Base-by-base conservation (phyloP, 2,113 vertebrate species). In the Cettia cetti region DNA sequence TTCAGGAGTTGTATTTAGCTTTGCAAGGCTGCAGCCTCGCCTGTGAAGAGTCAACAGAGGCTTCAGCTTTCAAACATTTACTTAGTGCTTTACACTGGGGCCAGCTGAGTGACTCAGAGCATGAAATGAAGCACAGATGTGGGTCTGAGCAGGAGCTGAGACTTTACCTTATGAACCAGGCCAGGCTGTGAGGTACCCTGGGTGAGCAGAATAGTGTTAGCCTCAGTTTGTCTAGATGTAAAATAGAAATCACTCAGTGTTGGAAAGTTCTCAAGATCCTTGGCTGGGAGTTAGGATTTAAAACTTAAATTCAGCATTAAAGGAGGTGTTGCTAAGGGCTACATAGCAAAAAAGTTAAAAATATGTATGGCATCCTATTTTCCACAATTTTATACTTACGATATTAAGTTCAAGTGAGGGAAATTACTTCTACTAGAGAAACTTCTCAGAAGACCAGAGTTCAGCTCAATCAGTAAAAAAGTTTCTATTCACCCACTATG, bases 11-110 rank as follows among this genome's bases (percentile, higher is more conserved):
- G 68, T 24, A 33, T 35, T 89, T 50, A 33, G 79, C 72, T 86
- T 86, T 77, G 24, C 49, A 53, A 45, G 37, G 65, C 88, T 88
- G 61, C 28, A 71, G 92, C 93, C 71, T 80, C 20, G 3, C 93
- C 92, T 81, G 20, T 30, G 85, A 78, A 90, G 87, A 78, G 79
- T 93, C 85, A 95, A 95, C 82, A 94, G 40, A 74, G 45, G 53
- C 47, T 86, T 57, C 50, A 57, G 57, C 52, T 70, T 52, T 85
- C 85, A 93, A 94, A 95, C 93, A 83, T 91, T 93, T 81, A 20
- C 80, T 80, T 74, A 83, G 68, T 27, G 59, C 64, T 78, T 90
- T 56, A 15, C 56, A 24, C 28, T 1, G 4, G 78, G 40, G 76
- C 53, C 49, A 75, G 64, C 76, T 0, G 1, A 53, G 72, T 88